A percentile compares a stretch with the other conserved stretches of the same genome.
These are phyloP conservation scores for Puntigrus tetrazona DNA, from an alignment of 2,113 vertebrate species.

Conservation along the genomic window DNA sequence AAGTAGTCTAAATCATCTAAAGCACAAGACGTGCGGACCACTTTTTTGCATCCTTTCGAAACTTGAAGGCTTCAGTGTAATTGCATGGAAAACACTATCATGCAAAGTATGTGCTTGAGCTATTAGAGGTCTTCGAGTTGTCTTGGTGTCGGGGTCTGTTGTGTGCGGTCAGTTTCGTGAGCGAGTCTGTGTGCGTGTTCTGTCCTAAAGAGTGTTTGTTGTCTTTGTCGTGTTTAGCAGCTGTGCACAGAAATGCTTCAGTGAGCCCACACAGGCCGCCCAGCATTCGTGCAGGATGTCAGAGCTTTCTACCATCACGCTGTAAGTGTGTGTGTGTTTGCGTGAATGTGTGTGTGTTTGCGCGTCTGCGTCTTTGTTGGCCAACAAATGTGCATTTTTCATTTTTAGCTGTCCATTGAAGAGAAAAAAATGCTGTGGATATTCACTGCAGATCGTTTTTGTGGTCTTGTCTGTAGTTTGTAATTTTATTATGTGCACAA, in stretches of 20 bases:
- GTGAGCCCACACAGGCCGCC: slow-evolving; percentile 96
- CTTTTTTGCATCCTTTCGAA: not conserved
- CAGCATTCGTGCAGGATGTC: slow-evolving; percentile 99
- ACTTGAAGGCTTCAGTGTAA: not conserved
- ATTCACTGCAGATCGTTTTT: not conserved
- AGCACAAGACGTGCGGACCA: not conserved
- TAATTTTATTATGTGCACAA: not conserved
- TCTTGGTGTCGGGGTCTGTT: slow-evolving; percentile 10
- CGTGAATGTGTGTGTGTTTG: slow-evolving; percentile 50
- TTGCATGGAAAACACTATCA: not conserved
- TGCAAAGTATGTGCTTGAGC: not conserved
- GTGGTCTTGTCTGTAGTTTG: slow-evolving; percentile 19
- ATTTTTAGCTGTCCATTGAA: slow-evolving; percentile 9
- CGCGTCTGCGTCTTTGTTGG: slow-evolving; percentile 27
- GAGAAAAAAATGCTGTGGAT: not conserved
- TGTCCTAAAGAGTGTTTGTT: slow-evolving; percentile 75
- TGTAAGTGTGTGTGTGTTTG: slow-evolving; percentile 93
- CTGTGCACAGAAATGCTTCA: slow-evolving; percentile 99
- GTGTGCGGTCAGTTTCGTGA: slow-evolving; percentile 8
- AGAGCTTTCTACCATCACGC: slow-evolving; percentile 99
- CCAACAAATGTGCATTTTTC: slow-evolving; percentile 17
- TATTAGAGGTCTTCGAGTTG: not conserved
- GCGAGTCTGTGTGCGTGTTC: slow-evolving; percentile 42
- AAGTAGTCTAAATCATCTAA: not conserved
- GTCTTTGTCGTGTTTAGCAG: slow-evolving; percentile 98